Percentiles rank a stretch among this genome's conserved stretches.
Conservation (phyloP, 2,888 invertebrate species). For the Drosophila macrospina region DNA sequence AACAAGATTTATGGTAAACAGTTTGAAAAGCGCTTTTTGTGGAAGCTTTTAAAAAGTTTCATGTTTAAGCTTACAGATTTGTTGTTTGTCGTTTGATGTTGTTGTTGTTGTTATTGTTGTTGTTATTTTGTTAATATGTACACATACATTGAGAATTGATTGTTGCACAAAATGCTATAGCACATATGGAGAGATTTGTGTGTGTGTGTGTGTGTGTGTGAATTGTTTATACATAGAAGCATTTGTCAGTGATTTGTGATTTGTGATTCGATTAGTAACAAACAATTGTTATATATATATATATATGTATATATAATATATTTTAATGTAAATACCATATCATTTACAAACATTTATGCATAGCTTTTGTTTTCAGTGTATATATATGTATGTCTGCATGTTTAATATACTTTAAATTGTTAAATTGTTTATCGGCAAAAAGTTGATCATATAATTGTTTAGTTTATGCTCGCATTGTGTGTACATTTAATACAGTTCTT, state of each 20-base stretch:
- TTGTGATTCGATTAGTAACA: conserved; percentile 25
- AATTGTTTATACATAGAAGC: conserved; percentile 17
- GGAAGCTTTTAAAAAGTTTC: conserved; percentile 46
- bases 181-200: conserved; percentile 73
- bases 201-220: conserved; percentile 27
- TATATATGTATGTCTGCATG: conserved; percentile 46
- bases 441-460: neutral
- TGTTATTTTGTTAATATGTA: conserved; percentile 18
- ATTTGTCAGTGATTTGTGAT: too few relatives aligned
- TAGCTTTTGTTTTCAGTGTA: conserved; percentile 27
- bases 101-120: conserved; percentile 4
- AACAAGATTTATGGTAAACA: conserved; percentile 27
- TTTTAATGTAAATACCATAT: conserved; percentile 51
- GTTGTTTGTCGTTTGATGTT: neutral
- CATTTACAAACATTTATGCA: conserved; percentile 58
- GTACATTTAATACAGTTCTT: conserved; percentile 65
- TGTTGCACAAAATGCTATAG: conserved; percentile 66
- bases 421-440: conserved; percentile 19
- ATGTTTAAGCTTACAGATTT: conserved; percentile 35
- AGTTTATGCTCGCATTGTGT: conserved; percentile 26
- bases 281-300: conserved; percentile 22
- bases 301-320: conserved; percentile 40
- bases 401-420: conserved; percentile 14
- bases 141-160: conserved; percentile 54
- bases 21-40: conserved; percentile 39